Conservation (phyloP, 1,140 invertebrate genomes). For the Pseudomyrmex cubaensis region DNA sequence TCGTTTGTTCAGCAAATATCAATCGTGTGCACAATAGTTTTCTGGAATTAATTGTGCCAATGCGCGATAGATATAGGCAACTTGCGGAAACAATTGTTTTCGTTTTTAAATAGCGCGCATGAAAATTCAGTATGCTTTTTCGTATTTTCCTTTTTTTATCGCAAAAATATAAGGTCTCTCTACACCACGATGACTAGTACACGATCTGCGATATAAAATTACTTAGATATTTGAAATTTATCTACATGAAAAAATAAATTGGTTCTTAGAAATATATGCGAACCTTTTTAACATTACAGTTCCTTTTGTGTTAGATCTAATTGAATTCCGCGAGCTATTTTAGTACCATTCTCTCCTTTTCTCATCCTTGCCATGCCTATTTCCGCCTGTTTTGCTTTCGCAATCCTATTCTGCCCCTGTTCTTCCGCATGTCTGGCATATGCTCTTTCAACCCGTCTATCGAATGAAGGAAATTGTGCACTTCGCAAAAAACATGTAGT, state of each 20-base stretch:
- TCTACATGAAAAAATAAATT: too few relatives aligned
- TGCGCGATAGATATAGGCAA: neutral
- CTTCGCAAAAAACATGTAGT: slow-evolving; percentile 41
- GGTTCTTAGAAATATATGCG: too few relatives aligned
- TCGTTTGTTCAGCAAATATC: slow-evolving; percentile 26
- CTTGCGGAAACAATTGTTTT: neutral
- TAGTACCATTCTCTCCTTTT: slow-evolving; percentile 8
- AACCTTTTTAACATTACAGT: too few relatives aligned
- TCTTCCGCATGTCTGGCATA: neutral
- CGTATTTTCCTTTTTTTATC: too few relatives aligned
- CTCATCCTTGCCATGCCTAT: slow-evolving; percentile 1
- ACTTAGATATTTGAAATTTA: too few relatives aligned
- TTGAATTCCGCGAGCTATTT: slow-evolving; percentile 22
- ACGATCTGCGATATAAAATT: too few relatives aligned
- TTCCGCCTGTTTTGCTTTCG: slow-evolving; percentile 21
- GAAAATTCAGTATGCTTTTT: too few relatives aligned
- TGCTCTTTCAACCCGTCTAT: slow-evolving; percentile 45
- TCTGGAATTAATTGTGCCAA: neutral
- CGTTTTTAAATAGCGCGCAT: neutral
- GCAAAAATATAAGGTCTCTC: too few relatives aligned
- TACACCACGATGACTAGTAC: too few relatives aligned
- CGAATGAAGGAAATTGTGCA: slow-evolving; percentile 54
- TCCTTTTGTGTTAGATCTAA: neutral
- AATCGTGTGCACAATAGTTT: neutral
- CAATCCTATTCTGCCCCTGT: slow-evolving; percentile 10